Evolutionary conservation across 1,140 invertebrate species (phyloP).

Genomic region (Zaprionus davidi): DNA sequence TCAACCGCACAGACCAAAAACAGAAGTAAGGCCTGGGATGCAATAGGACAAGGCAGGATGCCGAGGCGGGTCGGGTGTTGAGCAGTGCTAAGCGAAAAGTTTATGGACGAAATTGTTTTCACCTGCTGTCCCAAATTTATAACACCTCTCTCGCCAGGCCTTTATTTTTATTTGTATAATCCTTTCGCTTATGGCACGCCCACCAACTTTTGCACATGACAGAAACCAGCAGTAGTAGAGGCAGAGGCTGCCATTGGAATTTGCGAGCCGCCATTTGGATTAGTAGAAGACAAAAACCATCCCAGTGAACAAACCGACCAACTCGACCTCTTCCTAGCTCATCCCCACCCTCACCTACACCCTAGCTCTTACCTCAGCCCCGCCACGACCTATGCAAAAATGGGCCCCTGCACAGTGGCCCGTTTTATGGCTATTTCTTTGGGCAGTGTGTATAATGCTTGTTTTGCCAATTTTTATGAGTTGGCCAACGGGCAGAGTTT

Average conservation of each 20-base stretch:
- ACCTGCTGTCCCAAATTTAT: constrained; percentile 81
- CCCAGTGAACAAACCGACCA: constrained; percentile 17
- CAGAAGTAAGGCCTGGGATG: constrained; percentile 51
- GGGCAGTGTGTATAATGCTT: constrained; percentile 70
- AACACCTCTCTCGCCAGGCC: constrained; percentile 60
- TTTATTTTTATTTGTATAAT: constrained; percentile 83
- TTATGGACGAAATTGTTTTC: constrained; percentile 82
- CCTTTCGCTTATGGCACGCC: constrained; percentile 65
- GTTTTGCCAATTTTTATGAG: constrained; percentile 70
- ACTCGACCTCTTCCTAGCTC: background rate
- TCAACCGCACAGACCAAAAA: constrained; percentile 61
- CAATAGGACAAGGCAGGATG: constrained; percentile 1
- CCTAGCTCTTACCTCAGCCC: background rate
- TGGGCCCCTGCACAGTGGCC: constrained; percentile 55
- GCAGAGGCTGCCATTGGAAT: constrained; percentile 60
- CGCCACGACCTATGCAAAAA: constrained; percentile 39
- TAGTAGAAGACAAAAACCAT: constrained; percentile 75
- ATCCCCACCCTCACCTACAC: background rate
- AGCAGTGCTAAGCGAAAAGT: constrained; percentile 76
- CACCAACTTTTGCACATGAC: constrained; percentile 73
- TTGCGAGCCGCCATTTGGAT: constrained; percentile 71
- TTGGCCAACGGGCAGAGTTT: constrained; percentile 38
- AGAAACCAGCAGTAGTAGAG: constrained; percentile 48
- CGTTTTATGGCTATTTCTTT: constrained; percentile 56
- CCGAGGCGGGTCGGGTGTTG: constrained; percentile 7